Evolutionary conservation across 2,113 vertebrate genomes (phyloP).

Genomic region (Cyprinus carpio): DNA sequence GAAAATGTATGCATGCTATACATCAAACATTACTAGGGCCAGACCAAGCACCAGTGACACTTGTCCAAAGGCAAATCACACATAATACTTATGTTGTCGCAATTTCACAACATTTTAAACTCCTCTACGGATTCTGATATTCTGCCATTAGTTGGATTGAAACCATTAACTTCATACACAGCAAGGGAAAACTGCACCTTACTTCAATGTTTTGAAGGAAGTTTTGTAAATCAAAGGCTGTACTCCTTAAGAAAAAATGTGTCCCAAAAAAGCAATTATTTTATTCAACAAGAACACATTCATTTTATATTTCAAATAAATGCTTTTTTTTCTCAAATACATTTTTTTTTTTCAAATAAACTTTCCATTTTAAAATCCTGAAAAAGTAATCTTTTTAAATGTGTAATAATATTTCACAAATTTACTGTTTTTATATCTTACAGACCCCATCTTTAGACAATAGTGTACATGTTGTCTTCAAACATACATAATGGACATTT

Average conservation of each 20-base stretch:
- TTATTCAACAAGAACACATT: not conserved
- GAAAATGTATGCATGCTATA: not conserved
- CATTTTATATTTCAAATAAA: not conserved
- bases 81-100: not conserved
- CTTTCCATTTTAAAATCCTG: not conserved
- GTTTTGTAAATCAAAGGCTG: not conserved
- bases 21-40: not conserved
- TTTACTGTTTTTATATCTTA: not conserved
- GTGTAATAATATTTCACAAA: no score
- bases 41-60: not conserved
- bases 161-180: no score
- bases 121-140: not conserved
- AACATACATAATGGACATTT: constrained; percentile 20
- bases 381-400: not conserved
- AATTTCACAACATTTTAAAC: not conserved
- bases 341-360: no score
- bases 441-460: not conserved
- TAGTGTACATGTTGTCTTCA: not conserved
- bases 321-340: no score
- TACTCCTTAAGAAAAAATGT: not conserved
- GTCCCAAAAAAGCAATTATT: not conserved
- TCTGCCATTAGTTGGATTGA: not conserved
- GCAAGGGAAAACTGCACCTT: not conserved
- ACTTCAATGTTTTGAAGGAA: not conserved
- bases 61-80: not conserved